Evolutionary conservation across 64 coral and sea anemone species (phyloP).

Genomic region (Montipora capricornis): DNA sequence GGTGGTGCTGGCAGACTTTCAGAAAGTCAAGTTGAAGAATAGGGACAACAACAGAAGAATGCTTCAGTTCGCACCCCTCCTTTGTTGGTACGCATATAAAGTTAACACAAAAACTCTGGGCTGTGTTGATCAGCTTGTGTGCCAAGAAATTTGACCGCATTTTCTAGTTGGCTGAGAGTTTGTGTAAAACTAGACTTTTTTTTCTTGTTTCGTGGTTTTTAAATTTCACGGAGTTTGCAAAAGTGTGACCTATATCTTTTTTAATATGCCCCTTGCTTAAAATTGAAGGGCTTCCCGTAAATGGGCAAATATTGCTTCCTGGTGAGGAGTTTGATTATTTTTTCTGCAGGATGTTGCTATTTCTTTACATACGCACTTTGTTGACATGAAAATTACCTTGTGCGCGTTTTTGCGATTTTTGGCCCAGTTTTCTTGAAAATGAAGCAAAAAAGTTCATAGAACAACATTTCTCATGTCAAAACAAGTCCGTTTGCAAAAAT

Average conservation of each 20-base stretch:
- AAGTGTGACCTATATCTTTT: not conserved
- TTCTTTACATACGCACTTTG: not conserved
- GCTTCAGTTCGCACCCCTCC: no score
- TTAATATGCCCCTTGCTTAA: not conserved
- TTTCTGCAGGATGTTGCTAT: not conserved
- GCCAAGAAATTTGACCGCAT: not conserved
- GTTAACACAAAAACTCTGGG: not conserved
- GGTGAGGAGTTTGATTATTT: not conserved
- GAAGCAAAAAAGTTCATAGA: not conserved
- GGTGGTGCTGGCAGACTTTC: no score
- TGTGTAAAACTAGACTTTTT: not conserved
- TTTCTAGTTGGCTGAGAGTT: not conserved
- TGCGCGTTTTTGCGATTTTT: not conserved
- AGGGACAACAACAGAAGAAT: no score
- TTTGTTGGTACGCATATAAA: not conserved
- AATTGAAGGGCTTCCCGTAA: not conserved
- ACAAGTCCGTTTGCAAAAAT: not conserved
- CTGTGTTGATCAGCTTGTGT: not conserved
- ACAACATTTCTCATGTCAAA: not conserved
- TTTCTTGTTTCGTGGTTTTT: not conserved
- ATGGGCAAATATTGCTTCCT: not conserved
- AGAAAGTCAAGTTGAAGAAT: no score
- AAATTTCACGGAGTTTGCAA: not conserved
- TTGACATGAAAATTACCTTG: not conserved
- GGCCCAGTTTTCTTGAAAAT: not conserved